Evolutionary conservation across 2,888 invertebrate species (phyloP).

Genomic region (Ceriagrion tenellum): DNA sequence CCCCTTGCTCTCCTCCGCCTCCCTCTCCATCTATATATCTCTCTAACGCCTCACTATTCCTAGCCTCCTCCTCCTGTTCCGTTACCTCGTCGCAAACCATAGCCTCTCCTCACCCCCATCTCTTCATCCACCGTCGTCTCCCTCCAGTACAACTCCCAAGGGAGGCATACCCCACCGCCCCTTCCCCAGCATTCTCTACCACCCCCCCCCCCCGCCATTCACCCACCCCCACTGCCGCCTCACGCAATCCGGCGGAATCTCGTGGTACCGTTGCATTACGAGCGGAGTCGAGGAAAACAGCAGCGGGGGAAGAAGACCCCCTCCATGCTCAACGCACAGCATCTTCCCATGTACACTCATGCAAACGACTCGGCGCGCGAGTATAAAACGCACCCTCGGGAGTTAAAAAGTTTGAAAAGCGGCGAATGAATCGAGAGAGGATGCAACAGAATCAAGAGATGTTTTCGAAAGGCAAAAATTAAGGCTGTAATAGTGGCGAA

Average conservation of each 20-base stretch:
- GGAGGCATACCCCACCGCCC: neutral
- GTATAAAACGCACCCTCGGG: neutral
- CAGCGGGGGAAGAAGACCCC: neutral
- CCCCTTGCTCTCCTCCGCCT: neutral
- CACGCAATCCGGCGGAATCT: neutral
- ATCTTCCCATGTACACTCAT: neutral
- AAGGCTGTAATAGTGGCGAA: no score
- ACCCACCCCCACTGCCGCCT: neutral
- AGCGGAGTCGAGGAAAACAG: neutral
- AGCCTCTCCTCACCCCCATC: neutral
- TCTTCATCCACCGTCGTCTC: no score
- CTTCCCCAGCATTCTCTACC: neutral
- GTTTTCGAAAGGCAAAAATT: no score
- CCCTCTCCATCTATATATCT: neutral
- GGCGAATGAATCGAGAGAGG: no score
- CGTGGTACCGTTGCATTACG: constrained; percentile 6
- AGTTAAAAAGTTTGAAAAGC: neutral
- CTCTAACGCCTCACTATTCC: neutral
- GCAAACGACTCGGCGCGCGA: neutral
- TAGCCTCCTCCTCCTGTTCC: neutral
- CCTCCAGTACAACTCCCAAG: neutral
- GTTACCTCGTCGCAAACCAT: neutral
- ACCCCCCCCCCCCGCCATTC: neutral
- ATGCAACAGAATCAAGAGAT: no score
- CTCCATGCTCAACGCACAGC: neutral